A percentile compares a stretch with the other conserved stretches of the same genome.
These are phyloP conservation scores for Rallus limicola DNA, from an alignment of 2,113 vertebrate species.

Conservation along the genomic window DNA sequence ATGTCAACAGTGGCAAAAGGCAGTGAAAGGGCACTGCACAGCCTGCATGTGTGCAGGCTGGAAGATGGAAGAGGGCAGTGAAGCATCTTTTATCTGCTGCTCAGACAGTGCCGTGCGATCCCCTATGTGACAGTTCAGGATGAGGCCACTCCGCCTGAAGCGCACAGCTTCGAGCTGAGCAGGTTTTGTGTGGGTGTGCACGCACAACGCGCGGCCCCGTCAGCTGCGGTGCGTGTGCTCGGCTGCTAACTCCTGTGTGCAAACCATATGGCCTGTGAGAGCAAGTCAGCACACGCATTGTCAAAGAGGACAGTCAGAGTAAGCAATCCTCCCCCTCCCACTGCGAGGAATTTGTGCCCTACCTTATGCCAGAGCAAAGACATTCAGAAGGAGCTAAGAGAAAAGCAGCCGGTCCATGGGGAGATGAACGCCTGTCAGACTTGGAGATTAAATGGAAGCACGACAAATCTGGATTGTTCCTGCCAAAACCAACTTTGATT, in stretches of 20 bases:
- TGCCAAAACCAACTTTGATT: conserved; percentile 66
- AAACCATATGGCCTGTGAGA: background rate
- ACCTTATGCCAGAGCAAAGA: background rate
- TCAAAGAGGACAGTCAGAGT: background rate
- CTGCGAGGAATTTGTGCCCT: background rate
- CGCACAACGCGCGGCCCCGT: background rate
- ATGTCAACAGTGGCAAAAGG: background rate
- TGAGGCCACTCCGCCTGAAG: background rate
- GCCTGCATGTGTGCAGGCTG: accelerated
- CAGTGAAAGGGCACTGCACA: background rate
- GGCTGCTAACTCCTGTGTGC: background rate
- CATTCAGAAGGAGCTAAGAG: background rate
- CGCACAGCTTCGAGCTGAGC: background rate
- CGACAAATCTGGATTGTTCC: conserved; percentile 43
- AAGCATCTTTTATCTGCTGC: background rate
- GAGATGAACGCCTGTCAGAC: background rate
- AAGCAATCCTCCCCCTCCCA: background rate
- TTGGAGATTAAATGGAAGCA: conserved; percentile 37
- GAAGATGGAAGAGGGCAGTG: background rate
- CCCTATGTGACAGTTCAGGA: background rate
- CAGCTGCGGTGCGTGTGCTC: accelerated
- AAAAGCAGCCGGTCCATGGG: background rate
- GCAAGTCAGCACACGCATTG: background rate
- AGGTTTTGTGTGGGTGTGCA: background rate
- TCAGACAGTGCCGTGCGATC: background rate